Percentiles rank a stretch among this genome's conserved stretches.
phyloP scores from a whole-genome alignment of 92 coral and sea anemone genomes.

The Epizoanthus ramosus region DNA sequence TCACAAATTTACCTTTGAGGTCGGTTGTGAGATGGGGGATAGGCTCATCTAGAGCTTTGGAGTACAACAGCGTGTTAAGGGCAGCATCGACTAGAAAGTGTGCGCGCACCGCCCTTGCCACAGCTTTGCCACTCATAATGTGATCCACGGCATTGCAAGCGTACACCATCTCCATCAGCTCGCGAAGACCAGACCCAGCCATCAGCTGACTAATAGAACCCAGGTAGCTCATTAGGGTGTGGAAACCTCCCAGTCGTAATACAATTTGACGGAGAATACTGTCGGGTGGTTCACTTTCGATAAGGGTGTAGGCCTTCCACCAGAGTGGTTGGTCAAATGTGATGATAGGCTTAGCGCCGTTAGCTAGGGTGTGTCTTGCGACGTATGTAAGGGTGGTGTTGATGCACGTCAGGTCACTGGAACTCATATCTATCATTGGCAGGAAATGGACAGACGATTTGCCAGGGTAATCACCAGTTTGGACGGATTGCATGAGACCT shows the following conservation, averaged over 20 bases:
- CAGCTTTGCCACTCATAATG: slow-evolving; percentile 62
- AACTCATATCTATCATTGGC: slow-evolving; percentile 66
- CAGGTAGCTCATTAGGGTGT: slow-evolving; percentile 64
- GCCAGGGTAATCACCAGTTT: slow-evolving; percentile 50
- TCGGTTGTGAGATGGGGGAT: slow-evolving; percentile 23
- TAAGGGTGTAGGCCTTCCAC: slow-evolving; percentile 58
- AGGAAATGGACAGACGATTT: slow-evolving; percentile 55
- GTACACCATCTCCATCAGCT: slow-evolving; percentile 54
- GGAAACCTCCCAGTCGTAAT: slow-evolving; percentile 57
- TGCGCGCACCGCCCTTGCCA: slow-evolving; percentile 50
- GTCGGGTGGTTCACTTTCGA: slow-evolving; percentile 47
- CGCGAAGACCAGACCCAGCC: slow-evolving; percentile 62
- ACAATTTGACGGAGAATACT: slow-evolving; percentile 44
- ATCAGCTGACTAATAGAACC: slow-evolving; percentile 53
- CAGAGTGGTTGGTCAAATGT: slow-evolving; percentile 72
- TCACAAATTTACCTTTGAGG: slow-evolving; percentile 13
- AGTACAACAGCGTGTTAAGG: not conserved
- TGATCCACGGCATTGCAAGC: slow-evolving; percentile 56
- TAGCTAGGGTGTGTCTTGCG: too few relatives aligned
- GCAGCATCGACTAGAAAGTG: slow-evolving; percentile 10
- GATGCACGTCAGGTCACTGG: slow-evolving; percentile 60
- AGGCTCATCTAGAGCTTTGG: slow-evolving; percentile 27
- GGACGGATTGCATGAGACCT: slow-evolving; percentile 58
- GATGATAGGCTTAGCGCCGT: slow-evolving; percentile 3
- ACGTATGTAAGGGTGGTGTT: slow-evolving; percentile 54